A percentile compares a stretch with the other conserved stretches of the same genome.
Evolutionary conservation across 2,797 vertebrate genomes (phyloP).

Genomic region (Hypotaenidia philippensis): DNA sequence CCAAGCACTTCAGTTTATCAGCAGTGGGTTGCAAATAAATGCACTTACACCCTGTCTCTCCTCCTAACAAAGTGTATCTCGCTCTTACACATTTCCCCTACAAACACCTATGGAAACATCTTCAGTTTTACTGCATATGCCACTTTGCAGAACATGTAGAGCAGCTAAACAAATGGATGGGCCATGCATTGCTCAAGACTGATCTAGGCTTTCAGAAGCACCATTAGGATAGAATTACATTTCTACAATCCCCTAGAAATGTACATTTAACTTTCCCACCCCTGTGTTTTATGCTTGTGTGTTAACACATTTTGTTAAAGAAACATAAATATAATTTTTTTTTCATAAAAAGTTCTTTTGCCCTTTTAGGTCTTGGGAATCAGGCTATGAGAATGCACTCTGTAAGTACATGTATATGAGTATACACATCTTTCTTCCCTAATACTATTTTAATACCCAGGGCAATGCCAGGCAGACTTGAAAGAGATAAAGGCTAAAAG

Average conservation of each 20-base stretch:
- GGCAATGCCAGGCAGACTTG: not conserved
- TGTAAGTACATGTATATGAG: fast-evolving
- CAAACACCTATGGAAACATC: not conserved
- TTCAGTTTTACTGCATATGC: not conserved
- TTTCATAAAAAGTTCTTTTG: not conserved
- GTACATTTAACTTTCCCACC: not conserved
- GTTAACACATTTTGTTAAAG: not conserved
- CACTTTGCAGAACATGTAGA: not conserved
- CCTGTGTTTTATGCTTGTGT: fast-evolving
- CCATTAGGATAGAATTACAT: not conserved
- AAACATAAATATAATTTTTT: not conserved
- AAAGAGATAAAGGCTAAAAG: not conserved
- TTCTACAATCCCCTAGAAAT: not conserved
- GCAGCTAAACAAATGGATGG: not conserved
- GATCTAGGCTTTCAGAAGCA: not conserved
- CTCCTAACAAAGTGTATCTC: fast-evolving
- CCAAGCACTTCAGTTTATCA: not conserved
- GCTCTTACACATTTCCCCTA: not conserved
- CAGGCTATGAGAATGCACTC: not conserved
- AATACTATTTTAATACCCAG: not conserved
- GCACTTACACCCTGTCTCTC: not conserved
- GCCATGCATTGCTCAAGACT: not conserved
- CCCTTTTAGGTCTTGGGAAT: not conserved
- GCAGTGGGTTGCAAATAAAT: not conserved
- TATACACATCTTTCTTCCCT: not conserved